Conservation (phyloP, 2,113 vertebrate species). For the Psittacus erithacus region DNA sequence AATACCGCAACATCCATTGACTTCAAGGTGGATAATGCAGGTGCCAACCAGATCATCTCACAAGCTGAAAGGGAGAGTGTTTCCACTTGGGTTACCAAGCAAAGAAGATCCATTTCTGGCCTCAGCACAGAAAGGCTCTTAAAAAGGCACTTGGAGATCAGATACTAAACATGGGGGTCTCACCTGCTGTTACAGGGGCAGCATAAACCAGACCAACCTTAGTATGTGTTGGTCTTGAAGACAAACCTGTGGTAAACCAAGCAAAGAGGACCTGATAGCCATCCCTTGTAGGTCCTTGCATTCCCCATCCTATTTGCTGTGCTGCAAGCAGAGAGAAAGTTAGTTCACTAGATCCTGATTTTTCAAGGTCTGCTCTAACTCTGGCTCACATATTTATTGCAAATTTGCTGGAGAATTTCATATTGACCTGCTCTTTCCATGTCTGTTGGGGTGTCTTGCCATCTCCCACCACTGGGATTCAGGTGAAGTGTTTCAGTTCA, state of each 20-base stretch:
- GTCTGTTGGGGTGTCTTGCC: not conserved
- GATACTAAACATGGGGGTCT: not conserved
- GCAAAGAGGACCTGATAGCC: not conserved
- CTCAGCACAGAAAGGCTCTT: not conserved
- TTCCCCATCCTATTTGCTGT: not conserved
- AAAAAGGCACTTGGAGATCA: not conserved
- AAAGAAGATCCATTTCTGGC: not conserved
- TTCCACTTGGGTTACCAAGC: not conserved
- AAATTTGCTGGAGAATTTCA: not conserved
- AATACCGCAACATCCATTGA: not conserved
- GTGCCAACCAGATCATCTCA: not conserved
- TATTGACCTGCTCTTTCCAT: not conserved
- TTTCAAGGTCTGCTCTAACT: not conserved
- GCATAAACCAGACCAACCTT: not conserved
- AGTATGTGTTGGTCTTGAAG: not conserved
- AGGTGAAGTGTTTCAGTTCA: not conserved
- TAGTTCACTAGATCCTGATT: not conserved
- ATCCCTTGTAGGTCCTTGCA: not conserved
- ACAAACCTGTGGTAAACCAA: not conserved
- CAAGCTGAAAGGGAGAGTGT: not conserved
- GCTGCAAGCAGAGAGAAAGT: not conserved
- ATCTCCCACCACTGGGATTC: not conserved
- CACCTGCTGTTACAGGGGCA: fast-evolving
- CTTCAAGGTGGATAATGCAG: not conserved
- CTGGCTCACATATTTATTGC: not conserved